These are phyloP conservation scores for Camelus bactrianus DNA, from an alignment of 2,113 vertebrate species.

Conservation along the genomic window DNA sequence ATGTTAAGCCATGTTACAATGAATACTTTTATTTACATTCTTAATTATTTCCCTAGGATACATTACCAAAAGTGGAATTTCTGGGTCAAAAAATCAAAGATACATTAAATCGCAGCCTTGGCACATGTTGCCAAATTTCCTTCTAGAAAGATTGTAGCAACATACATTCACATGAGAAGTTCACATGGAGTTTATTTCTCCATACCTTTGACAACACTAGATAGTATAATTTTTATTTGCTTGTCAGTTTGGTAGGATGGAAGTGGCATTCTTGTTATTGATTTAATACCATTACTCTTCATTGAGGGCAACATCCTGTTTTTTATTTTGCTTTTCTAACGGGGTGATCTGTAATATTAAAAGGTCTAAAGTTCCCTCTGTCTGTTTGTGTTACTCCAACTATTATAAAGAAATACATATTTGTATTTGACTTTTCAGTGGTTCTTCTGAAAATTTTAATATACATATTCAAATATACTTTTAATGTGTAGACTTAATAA, in stretches of 20 bases:
- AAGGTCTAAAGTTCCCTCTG: background rate
- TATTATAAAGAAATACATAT: background rate
- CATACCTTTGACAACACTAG: background rate
- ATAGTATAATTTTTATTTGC: background rate
- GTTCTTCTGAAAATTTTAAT: background rate
- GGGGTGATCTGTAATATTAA: background rate
- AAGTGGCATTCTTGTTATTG: background rate
- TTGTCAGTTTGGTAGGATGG: background rate
- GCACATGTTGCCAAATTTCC: background rate
- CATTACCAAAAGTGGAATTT: conserved; percentile 49
- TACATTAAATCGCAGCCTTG: conserved; percentile 38
- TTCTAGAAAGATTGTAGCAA: background rate
- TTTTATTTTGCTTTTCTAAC: background rate
- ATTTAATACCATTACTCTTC: background rate
- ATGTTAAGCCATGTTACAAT: background rate
- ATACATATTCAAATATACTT: background rate
- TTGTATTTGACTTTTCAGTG: background rate
- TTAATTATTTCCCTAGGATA: conserved; percentile 41
- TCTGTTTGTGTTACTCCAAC: background rate
- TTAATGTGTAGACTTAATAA: background rate
- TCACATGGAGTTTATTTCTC: background rate
- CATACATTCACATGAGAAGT: background rate
- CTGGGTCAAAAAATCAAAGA: conserved; percentile 53
- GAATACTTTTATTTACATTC: conserved; percentile 7
- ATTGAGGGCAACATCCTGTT: background rate